Evolutionary conservation across 2,113 vertebrate species (phyloP).

Genomic region (Ptilorrhoa leucosticta): DNA sequence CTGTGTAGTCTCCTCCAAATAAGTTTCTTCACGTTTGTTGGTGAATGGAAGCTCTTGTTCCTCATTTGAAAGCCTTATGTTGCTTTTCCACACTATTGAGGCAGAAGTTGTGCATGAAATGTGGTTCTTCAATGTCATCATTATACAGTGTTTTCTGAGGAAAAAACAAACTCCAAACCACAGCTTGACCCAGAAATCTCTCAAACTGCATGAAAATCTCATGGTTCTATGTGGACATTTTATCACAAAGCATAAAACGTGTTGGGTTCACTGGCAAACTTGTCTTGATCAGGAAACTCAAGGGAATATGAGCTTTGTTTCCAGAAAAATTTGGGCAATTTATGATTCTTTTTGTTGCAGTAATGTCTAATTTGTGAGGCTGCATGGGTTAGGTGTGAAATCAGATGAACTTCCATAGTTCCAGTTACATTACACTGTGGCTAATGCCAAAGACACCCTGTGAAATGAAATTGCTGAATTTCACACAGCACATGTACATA

Average conservation of each 20-base stretch:
- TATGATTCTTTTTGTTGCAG: not conserved
- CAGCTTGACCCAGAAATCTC: not conserved
- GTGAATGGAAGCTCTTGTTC: not conserved
- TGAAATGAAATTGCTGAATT: constrained; percentile 55
- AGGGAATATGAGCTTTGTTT: not conserved
- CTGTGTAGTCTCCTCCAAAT: not conserved
- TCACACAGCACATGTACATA: not conserved
- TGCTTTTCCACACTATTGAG: not conserved
- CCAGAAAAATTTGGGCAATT: not conserved
- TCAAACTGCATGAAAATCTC: not conserved
- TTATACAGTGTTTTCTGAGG: not conserved
- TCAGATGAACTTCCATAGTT: constrained; percentile 47
- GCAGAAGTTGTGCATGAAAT: not conserved
- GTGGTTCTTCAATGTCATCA: not conserved
- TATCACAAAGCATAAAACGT: not conserved
- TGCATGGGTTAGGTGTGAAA: constrained; percentile 55
- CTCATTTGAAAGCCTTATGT: not conserved
- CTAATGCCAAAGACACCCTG: constrained; percentile 56
- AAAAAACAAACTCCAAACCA: not conserved
- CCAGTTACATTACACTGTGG: constrained; percentile 36
- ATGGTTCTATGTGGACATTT: not conserved
- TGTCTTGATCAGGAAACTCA: not conserved
- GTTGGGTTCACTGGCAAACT: not conserved
- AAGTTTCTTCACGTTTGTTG: not conserved
- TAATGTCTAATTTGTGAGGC: not conserved